Percentiles rank a stretch among this genome's conserved stretches.
These are phyloP conservation scores for Neuroscelio doddi DNA, from an alignment of 2,888 invertebrate genomes.

Conservation along the genomic window DNA sequence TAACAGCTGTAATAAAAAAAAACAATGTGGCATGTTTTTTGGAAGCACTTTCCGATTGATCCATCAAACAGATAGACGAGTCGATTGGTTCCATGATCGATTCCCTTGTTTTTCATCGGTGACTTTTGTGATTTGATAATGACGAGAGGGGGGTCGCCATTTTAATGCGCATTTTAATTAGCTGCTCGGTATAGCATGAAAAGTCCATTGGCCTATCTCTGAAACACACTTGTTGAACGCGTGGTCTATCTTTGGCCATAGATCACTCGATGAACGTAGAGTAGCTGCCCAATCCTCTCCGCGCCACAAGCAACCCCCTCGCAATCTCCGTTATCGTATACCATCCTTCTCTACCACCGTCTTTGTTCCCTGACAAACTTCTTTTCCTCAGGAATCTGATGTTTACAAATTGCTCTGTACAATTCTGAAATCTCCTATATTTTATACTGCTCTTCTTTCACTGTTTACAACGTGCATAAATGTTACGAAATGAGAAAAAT, in stretches of 20 bases:
- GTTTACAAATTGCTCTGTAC: no score
- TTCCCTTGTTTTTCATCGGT: conserved; percentile 18
- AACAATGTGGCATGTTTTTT: no score
- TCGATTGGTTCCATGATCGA: conserved; percentile 32
- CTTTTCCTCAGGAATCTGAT: no score
- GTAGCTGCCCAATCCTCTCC: conserved; percentile 46
- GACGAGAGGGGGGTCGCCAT: neutral
- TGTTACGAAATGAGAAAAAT: no score
- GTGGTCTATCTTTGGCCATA: conserved; percentile 71
- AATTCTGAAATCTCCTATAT: no score
- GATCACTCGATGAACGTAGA: conserved; percentile 64
- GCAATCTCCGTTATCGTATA: conserved; percentile 31
- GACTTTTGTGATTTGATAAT: conserved; percentile 29
- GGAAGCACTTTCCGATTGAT: no score
- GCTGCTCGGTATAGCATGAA: conserved; percentile 37
- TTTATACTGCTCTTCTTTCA: no score
- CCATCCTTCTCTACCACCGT: conserved; percentile 27
- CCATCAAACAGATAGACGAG: no score
- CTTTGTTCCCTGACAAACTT: conserved; percentile 1
- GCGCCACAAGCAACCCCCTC: conserved; percentile 19
- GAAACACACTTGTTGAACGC: conserved; percentile 71
- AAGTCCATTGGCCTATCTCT: conserved; percentile 61
- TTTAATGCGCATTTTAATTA: conserved; percentile 42
- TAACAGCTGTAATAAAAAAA: no score
- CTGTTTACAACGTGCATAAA: no score